Percentiles rank a stretch among this genome's conserved stretches.
These are phyloP conservation scores for Dolichoris vasculosae DNA, from an alignment of 1,140 invertebrate genomes.

Conservation along the genomic window DNA sequence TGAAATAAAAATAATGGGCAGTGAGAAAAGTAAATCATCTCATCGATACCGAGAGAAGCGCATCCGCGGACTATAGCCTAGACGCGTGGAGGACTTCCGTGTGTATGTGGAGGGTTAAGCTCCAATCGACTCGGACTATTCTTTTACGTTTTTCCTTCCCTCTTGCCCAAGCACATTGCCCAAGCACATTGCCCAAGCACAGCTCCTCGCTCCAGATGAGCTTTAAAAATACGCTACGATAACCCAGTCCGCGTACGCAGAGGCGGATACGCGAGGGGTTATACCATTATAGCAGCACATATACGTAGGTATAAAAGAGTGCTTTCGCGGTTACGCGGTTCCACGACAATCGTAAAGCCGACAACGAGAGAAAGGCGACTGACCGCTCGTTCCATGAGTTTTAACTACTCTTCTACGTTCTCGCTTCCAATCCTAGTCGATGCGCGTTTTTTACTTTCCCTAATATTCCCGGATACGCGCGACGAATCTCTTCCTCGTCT, in stretches of 20 bases:
- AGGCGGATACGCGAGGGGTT: not conserved
- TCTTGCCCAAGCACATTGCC: not conserved
- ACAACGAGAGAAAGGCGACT: constrained; percentile 25
- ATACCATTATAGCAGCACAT: constrained; percentile 5
- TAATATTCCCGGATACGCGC: not conserved
- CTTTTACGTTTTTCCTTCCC: not conserved
- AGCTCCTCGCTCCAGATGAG: not conserved
- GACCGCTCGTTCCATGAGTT: constrained; percentile 15
- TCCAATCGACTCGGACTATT: not conserved
- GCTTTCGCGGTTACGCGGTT: constrained; percentile 39
- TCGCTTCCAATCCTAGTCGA: constrained; percentile 37
- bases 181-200: not conserved
- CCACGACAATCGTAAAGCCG: constrained; percentile 38
- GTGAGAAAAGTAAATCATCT: not conserved
- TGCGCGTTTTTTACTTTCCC: constrained; percentile 27
- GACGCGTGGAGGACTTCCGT: no score
- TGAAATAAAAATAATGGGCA: not conserved
- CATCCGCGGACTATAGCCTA: no score
- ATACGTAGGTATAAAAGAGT: constrained; percentile 21
- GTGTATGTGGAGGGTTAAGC: not conserved
- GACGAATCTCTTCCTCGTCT: not conserved
- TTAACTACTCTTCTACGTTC: constrained; percentile 38
- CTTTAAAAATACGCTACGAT: constrained; percentile 35
- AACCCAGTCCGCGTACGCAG: not conserved
- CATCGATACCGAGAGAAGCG: not conserved